Evolutionary conservation across 2,888 invertebrate genomes (phyloP).

Genomic region (Xiphydria camelus): DNA sequence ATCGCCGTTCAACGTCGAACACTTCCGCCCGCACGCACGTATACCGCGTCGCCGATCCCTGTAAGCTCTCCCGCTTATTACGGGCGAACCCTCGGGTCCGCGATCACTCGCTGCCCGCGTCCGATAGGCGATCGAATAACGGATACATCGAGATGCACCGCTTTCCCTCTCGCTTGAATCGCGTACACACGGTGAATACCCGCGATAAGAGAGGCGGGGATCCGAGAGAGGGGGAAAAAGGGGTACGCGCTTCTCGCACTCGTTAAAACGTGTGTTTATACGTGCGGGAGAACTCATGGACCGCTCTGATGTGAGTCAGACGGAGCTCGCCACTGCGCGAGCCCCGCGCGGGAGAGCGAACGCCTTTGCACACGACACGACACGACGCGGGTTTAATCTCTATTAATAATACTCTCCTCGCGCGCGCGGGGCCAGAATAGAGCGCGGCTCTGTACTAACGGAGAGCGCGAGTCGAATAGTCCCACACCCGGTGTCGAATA

Average conservation of each 20-base stretch:
- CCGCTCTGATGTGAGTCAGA: slow-evolving; percentile 42
- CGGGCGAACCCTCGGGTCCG: too few species aligned
- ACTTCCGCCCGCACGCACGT: too few species aligned
- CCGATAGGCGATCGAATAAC: too few species aligned
- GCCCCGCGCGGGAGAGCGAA: slow-evolving; percentile 50
- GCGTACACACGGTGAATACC: not conserved
- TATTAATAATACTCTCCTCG: slow-evolving; percentile 53
- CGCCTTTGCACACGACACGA: slow-evolving; percentile 56
- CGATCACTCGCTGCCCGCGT: not conserved
- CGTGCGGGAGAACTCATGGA: slow-evolving; percentile 11
- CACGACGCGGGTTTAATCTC: slow-evolving; percentile 57
- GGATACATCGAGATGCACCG: too few species aligned
- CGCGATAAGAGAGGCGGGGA: slow-evolving; percentile 17
- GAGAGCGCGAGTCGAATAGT: too few species aligned
- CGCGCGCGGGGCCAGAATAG: slow-evolving; percentile 37
- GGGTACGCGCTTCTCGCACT: slow-evolving; percentile 14
- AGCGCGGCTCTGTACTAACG: too few species aligned
- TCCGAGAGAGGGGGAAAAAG: slow-evolving; percentile 5
- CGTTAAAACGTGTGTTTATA: not conserved
- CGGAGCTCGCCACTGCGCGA: slow-evolving; percentile 33
- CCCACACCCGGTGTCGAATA: too few species aligned
- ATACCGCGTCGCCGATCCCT: too few species aligned
- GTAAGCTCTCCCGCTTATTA: too few species aligned
- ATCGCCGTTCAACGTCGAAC: too few species aligned
- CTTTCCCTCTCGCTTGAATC: too few species aligned